A percentile compares a stretch with the other conserved stretches of the same genome.
phyloP scores from a whole-genome alignment of 2,888 invertebrate species.

The Petrolisthes cinctipes region DNA sequence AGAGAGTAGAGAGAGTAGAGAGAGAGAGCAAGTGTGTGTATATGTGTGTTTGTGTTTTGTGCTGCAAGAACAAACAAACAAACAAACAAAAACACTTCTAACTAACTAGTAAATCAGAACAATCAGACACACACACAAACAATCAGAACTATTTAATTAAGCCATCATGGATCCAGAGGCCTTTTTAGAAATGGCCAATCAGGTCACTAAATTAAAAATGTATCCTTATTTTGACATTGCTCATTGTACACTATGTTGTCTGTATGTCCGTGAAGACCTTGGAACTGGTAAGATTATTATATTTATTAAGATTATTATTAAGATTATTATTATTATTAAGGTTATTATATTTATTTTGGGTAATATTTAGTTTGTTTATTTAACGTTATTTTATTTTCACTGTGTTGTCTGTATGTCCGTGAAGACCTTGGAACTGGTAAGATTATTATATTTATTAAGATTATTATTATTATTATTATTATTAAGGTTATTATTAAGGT shows the following conservation, averaged over 20 bases:
- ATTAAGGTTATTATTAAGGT: too few species aligned
- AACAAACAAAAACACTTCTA: too few species aligned
- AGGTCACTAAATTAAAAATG: constrained; percentile 99
- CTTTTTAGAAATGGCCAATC: constrained; percentile 97
- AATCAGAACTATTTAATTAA: neutral
- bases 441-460: neutral
- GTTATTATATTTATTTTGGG: too few species aligned
- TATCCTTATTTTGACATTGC: constrained; percentile 99
- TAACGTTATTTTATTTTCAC: constrained; percentile 74
- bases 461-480: too few species aligned
- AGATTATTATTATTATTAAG: too few species aligned
- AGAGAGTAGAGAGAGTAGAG: too few species aligned
- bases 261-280: constrained; percentile 95
- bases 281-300: constrained; percentile 57
- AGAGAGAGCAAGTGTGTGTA: too few species aligned
- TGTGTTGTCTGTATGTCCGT: constrained; percentile 93
- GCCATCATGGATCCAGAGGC: constrained; percentile 92
- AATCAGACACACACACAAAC: neutral
- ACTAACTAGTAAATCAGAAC: too few species aligned
- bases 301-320: too few species aligned
- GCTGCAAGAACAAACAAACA: too few species aligned
- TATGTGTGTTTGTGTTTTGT: too few species aligned
- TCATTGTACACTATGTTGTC: constrained; percentile 93
- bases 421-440: constrained; percentile 80
- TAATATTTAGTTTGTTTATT: too few species aligned